A percentile compares a stretch with the other conserved stretches of the same genome.
These are phyloP conservation scores for Epizoanthus rinbou DNA, from an alignment of 92 coral and sea anemone genomes.

Conservation along the genomic window DNA sequence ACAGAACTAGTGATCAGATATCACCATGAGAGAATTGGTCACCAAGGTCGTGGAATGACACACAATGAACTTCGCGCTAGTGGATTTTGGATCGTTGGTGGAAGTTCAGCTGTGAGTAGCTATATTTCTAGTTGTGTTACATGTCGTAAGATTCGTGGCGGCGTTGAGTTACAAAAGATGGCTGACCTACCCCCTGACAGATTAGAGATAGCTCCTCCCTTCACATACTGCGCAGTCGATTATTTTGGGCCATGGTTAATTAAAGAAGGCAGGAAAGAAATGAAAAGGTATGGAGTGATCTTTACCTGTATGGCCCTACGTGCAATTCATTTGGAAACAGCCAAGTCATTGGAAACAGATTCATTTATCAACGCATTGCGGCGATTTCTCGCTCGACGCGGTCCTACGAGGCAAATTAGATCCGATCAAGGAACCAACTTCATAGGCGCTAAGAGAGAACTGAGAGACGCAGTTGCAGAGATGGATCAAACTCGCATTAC, in stretches of 20 bases:
- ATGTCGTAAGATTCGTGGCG: not conserved
- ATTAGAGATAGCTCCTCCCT: constrained; percentile 18
- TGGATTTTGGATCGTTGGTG: constrained; percentile 25
- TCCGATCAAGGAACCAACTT: constrained; percentile 39
- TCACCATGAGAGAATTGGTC: not conserved
- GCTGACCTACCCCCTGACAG: constrained; percentile 32
- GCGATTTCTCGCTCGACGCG: constrained; percentile 10
- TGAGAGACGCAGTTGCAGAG: constrained; percentile 5
- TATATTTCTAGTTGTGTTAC: too few relatives aligned
- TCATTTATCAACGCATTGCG: constrained; percentile 8
- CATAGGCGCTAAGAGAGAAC: constrained; percentile 18
- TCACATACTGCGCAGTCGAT: constrained; percentile 18
- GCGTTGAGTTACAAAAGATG: not conserved
- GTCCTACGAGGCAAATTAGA: not conserved
- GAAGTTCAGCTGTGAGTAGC: not conserved
- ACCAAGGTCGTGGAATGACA: constrained; percentile 32
- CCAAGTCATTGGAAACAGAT: not conserved
- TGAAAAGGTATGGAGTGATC: constrained; percentile 33
- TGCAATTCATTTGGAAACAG: constrained; percentile 34
- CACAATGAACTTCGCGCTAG: constrained; percentile 7
- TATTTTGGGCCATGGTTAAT: not conserved
- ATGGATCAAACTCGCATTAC: not conserved
- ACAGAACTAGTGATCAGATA: too few relatives aligned
- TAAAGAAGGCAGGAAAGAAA: constrained; percentile 31
- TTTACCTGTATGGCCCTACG: constrained; percentile 32